Base-by-base conservation (phyloP, 1,140 invertebrate species). In the Meloidogyne hapla region DNA sequence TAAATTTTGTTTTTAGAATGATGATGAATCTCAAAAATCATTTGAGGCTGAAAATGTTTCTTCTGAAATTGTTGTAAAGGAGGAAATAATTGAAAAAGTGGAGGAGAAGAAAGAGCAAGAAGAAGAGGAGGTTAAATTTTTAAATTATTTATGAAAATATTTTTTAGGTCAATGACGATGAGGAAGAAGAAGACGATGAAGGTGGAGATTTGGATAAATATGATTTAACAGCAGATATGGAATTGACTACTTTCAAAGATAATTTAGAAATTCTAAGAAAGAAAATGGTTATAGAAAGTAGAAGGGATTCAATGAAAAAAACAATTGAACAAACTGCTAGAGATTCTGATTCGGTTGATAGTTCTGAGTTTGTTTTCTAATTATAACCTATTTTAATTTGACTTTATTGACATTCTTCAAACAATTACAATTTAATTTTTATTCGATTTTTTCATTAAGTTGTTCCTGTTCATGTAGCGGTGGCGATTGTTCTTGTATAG, bases 61-160 rank as follows among this genome's bases (percentile, higher is more conserved):
- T 56, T n/a, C 48, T n/a, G 48, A 56, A 21, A 15, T 45, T 45
- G 18, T 56, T n/a, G 8, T 56, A 56, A 89, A 90, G 12, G 88
- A 90, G 66, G 89, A 87, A 33, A 89, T 89, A n/a, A 5, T 56
- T 56, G 91, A 92, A 75, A 33, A 56, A 56, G 8, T 56, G n/a
- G 48, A 56, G n/a, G 12, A 56, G 48, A 18, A 18, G 45, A 13
- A 56, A 21, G 48, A 56, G 28, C 9, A 69, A 0, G 3, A 45
- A 6, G 28, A 33, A 23, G 10, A 69, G 38, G 9, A 2, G 3
- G 48, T 45, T 45, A 10, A 23, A 38, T 48, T 25, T 40, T 2
- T 9, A 48, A 25, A 23, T 23, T 1, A 12, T 38, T 69, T 67
- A n/a, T 15, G 25, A 18, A 26, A 2, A 63, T 21, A 21, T 62